phyloP scores from a whole-genome alignment of 2,797 vertebrate genomes.

The Enteromius thamalakanensis region DNA sequence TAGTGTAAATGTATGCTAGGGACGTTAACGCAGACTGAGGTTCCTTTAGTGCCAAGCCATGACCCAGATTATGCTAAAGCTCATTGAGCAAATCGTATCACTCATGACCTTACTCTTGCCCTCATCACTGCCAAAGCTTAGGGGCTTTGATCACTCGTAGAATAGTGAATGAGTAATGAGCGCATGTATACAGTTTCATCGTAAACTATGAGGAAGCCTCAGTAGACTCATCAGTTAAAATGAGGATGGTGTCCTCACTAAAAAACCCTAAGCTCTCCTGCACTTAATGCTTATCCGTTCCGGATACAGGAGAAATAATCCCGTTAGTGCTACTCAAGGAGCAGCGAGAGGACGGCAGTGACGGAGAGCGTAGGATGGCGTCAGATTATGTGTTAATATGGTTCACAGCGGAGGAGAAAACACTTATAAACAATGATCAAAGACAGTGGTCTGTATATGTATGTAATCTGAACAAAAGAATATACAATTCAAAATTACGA shows the following conservation, averaged over 20 bases:
- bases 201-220: not conserved
- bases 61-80: conserved; percentile 35
- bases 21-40: conserved; percentile 16
- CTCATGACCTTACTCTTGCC: conserved; percentile 10
- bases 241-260: not conserved
- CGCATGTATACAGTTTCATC: not conserved
- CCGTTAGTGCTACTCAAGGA: conserved; percentile 28
- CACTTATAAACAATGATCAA: not conserved
- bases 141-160: not conserved
- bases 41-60: conserved; percentile 28
- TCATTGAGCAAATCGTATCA: conserved; percentile 13
- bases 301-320: conserved; percentile 6
- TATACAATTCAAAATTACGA: not conserved
- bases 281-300: conserved; percentile 21
- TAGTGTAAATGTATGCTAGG: conserved; percentile 21
- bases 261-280: not conserved
- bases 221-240: conserved; percentile 5
- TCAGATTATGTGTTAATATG: not conserved
- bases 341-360: conserved; percentile 7
- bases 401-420: not conserved
- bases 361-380: not conserved
- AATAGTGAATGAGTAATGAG: conserved; percentile 3
- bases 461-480: not conserved
- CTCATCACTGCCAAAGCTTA: conserved; percentile 9
- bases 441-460: not conserved